A percentile compares a stretch with the other conserved stretches of the same genome.
Evolutionary conservation across 64 coral and sea anemone species (phyloP).

Genomic region (Porites lutea): DNA sequence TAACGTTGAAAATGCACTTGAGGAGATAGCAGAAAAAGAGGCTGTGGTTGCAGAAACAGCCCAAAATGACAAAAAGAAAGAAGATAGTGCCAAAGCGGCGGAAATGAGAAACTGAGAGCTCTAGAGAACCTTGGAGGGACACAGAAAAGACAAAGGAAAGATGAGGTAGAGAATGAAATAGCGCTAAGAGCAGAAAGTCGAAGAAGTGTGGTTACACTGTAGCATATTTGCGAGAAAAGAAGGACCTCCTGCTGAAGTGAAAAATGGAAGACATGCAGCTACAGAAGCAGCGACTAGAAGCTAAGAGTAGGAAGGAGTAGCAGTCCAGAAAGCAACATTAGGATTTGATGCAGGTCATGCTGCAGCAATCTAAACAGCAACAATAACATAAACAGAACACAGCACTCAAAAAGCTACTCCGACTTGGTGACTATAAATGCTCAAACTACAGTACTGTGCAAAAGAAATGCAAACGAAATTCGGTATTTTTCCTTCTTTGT

Average conservation of each 20-base stretch:
- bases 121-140: neutral
- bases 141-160: neutral
- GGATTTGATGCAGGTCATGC: constrained; percentile 63
- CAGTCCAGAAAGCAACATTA: constrained; percentile 58
- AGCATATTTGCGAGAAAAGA: constrained; percentile 30
- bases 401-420: no score
- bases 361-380: neutral
- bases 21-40: constrained; percentile 32
- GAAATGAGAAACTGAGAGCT: constrained; percentile 27
- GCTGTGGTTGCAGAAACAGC: constrained; percentile 1
- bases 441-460: no score
- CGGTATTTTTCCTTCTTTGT: no score
- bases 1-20: constrained; percentile 54
- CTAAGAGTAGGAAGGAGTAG: constrained; percentile 42
- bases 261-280: constrained; percentile 54
- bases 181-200: neutral
- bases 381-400: constrained; percentile 54
- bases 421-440: no score
- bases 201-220: constrained; percentile 1
- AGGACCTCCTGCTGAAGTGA: neutral
- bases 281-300: constrained; percentile 39
- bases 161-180: neutral
- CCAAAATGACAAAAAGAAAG: constrained; percentile 21
- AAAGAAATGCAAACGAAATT: no score
- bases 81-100: neutral